Evolutionary conservation across 2,888 invertebrate species (phyloP).

Genomic region (Polydrusus tereticollis): DNA sequence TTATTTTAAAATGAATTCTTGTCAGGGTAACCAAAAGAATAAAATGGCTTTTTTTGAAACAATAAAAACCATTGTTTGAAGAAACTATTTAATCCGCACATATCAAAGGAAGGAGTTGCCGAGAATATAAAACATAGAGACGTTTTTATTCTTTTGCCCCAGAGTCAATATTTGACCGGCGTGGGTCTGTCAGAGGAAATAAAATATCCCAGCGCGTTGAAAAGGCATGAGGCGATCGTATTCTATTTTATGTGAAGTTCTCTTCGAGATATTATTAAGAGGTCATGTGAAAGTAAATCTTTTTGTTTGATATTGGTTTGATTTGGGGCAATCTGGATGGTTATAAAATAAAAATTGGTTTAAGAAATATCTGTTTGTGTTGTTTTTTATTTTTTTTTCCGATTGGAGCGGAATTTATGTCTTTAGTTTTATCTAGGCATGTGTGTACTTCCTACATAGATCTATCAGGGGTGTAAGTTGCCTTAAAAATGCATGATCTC

Average conservation of each 20-base stretch:
- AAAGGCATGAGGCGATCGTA: conserved; percentile 35
- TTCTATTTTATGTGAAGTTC: conserved; percentile 35
- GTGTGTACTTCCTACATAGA: no score
- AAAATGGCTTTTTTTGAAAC: not conserved
- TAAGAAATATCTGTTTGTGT: not conserved
- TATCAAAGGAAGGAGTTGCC: conserved; percentile 33
- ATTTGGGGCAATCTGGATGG: conserved; percentile 15
- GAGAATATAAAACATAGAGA: conserved; percentile 36
- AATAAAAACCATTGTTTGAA: conserved; percentile 33
- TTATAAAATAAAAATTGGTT: conserved; percentile 10
- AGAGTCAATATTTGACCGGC: conserved; percentile 43
- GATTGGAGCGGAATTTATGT: not conserved
- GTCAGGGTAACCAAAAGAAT: no score
- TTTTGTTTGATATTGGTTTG: conserved; percentile 32
- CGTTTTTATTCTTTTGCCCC: conserved; percentile 33
- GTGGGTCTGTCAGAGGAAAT: conserved; percentile 34
- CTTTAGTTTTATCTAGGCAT: no score
- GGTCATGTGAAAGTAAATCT: conserved; percentile 33
- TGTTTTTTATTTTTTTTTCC: not conserved
- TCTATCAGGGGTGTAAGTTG: no score
- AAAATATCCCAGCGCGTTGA: conserved; percentile 34
- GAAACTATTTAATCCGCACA: conserved; percentile 34
- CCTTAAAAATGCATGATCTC: no score
- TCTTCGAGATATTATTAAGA: conserved; percentile 32
- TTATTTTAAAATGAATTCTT: no score